phyloP scores from a whole-genome alignment of 2,797 vertebrate species.

The Urophycis tenuis region DNA sequence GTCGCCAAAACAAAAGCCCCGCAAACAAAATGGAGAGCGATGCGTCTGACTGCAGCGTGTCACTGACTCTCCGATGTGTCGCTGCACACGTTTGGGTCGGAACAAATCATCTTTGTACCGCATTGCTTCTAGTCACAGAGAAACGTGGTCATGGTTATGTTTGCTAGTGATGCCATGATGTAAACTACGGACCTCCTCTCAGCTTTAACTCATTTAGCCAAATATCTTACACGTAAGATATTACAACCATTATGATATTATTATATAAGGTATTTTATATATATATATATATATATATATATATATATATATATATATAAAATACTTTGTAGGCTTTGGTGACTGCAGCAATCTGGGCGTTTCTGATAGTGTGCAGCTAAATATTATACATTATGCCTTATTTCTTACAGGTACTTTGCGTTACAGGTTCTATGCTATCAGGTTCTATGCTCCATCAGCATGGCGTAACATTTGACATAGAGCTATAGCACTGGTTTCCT shows the following conservation, averaged over 20 bases:
- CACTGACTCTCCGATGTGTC: background rate
- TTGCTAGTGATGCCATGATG: background rate
- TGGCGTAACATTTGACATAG: background rate
- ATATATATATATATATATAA: background rate
- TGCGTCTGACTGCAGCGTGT: background rate
- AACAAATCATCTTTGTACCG: background rate
- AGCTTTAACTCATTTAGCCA: background rate
- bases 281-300: background rate
- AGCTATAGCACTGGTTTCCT: background rate
- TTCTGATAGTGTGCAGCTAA: background rate
- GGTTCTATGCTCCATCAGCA: background rate
- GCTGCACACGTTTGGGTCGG: background rate
- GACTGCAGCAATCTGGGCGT: background rate
- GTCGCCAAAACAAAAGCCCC: background rate
- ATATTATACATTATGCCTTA: background rate
- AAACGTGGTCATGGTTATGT: background rate
- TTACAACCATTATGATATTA: background rate
- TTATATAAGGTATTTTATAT: background rate
- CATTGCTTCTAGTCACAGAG: background rate
- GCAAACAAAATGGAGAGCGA: background rate
- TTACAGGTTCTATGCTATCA: background rate
- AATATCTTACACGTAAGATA: background rate
- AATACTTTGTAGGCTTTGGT: background rate
- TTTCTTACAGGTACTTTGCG: background rate
- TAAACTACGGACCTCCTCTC: background rate